Conservation (phyloP, 2,888 invertebrate genomes). For the Lamellibrachia satsuma region DNA sequence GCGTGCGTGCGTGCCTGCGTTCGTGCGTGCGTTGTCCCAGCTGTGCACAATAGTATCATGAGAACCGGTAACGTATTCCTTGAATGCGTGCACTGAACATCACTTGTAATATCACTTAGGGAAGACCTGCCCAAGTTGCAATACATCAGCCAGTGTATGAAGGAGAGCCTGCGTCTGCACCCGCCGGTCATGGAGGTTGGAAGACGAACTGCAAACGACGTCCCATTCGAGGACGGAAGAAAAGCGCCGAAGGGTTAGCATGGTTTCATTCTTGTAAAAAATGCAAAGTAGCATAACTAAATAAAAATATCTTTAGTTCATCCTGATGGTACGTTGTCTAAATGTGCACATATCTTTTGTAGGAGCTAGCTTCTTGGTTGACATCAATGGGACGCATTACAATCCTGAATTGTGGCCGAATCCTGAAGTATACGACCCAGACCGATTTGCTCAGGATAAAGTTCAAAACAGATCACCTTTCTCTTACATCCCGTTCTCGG, state of each 20-base stretch:
- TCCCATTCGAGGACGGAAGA: slow-evolving; percentile 24
- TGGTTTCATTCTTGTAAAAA: not conserved
- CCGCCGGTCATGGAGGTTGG: slow-evolving; percentile 22
- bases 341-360: not conserved
- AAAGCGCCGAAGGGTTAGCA: not conserved
- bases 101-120: not conserved
- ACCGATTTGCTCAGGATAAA: slow-evolving; percentile 25
- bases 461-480: slow-evolving; percentile 18
- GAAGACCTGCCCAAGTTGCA: slow-evolving; percentile 23
- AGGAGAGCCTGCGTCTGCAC: slow-evolving; percentile 27
- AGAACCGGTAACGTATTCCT: not conserved
- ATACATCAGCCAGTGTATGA: slow-evolving; percentile 25
- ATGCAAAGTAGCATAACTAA: not conserved
- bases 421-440: slow-evolving; percentile 31
- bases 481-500: slow-evolving; percentile 30
- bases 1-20: no score
- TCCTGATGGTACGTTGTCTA: not conserved
- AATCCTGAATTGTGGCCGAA: slow-evolving; percentile 26
- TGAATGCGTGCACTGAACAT: not conserved
- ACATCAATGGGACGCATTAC: slow-evolving; percentile 21
- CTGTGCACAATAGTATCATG: not conserved
- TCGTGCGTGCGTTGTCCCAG: no score
- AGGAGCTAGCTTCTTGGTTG: not conserved
- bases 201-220: not conserved
- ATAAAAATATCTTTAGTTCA: not conserved